These are phyloP conservation scores for Frankliniella intonsa DNA, from an alignment of 2,888 invertebrate species.

Conservation along the genomic window DNA sequence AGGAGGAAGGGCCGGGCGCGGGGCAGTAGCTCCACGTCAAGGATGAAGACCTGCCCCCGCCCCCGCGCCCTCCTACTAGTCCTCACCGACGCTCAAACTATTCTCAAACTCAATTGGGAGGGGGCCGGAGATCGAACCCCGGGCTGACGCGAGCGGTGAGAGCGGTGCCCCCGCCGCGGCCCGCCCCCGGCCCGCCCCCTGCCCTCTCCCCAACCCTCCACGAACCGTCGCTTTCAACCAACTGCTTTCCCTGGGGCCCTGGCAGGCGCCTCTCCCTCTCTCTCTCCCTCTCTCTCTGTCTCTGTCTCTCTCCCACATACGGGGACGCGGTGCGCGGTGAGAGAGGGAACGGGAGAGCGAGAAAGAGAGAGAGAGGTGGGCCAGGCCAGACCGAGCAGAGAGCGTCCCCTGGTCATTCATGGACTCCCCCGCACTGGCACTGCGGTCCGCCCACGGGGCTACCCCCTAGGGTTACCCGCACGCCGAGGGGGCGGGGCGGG, in stretches of 20 bases:
- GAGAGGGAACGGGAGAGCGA: background rate
- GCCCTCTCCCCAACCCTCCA: background rate
- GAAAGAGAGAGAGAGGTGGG: no score
- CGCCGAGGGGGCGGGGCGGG: background rate
- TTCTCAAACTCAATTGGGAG: slow-evolving; percentile 21
- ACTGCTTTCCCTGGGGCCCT: slow-evolving; percentile 7
- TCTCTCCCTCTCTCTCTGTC: background rate
- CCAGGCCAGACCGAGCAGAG: background rate
- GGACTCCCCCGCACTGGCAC: background rate
- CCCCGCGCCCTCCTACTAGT: background rate
- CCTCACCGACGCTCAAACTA: slow-evolving; percentile 20
- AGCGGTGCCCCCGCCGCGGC: background rate
- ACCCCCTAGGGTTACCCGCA: background rate
- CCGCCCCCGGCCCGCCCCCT: background rate
- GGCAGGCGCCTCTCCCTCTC: background rate
- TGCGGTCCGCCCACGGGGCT: background rate
- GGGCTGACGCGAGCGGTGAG: background rate
- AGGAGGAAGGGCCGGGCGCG: no score
- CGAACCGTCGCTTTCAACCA: background rate
- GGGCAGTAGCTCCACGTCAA: background rate
- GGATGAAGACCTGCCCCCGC: background rate
- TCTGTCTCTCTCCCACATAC: background rate
- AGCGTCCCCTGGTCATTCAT: background rate
- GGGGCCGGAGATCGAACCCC: slow-evolving; percentile 23
- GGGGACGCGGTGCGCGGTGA: background rate